Percentiles rank a stretch among this genome's conserved stretches.
Evolutionary conservation across 2,888 invertebrate genomes (phyloP).

Genomic region (Cryptocheilus praepositus): DNA sequence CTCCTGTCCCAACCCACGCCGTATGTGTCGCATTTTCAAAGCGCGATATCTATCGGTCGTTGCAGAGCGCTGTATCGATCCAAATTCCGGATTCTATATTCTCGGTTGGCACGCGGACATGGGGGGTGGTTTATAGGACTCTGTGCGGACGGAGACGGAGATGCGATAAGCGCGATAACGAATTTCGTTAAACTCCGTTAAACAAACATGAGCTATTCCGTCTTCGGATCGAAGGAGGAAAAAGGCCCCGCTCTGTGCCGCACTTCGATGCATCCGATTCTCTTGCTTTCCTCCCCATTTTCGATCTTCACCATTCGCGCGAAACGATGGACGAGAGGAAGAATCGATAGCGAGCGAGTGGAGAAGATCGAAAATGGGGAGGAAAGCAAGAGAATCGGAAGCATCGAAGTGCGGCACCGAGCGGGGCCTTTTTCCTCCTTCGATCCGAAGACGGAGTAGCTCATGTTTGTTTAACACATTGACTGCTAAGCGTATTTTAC

Average conservation of each 20-base stretch:
- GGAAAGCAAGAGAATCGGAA: too few relatives aligned
- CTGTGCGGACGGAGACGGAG: background rate
- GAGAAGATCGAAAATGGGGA: background rate
- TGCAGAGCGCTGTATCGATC: constrained; percentile 62
- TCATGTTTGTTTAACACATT: background rate
- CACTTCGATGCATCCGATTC: too few relatives aligned
- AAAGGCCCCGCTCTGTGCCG: too few relatives aligned
- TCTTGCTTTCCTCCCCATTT: background rate
- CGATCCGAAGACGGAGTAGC: background rate
- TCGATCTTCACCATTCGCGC: too few relatives aligned
- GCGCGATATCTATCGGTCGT: constrained; percentile 48
- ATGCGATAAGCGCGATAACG: constrained; percentile 37
- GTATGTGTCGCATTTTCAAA: constrained; percentile 27
- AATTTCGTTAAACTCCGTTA: constrained; percentile 27
- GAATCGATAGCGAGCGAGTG: too few relatives aligned
- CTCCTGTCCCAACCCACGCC: background rate
- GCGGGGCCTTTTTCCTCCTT: background rate
- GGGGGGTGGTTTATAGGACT: background rate
- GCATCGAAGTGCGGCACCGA: too few relatives aligned
- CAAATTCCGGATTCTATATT: constrained; percentile 58
- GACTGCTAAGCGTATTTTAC: too few relatives aligned
- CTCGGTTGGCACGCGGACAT: constrained; percentile 24
- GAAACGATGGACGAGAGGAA: too few relatives aligned
- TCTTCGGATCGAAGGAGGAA: background rate
- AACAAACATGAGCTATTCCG: background rate